Conservation (phyloP, 2,113 vertebrate species). For the Puntigrus tetrazona region DNA sequence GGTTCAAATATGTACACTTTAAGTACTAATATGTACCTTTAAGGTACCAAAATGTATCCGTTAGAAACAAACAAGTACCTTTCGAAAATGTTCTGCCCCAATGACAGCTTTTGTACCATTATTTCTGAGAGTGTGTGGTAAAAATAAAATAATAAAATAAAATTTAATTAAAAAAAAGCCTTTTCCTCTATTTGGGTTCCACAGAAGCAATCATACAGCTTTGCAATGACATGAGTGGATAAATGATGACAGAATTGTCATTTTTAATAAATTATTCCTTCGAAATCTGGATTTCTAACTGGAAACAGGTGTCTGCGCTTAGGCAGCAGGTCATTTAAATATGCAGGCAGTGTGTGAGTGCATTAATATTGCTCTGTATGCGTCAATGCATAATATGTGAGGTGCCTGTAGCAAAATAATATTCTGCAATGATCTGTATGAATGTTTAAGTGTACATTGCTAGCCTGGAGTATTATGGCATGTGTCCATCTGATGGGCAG, state of each 20-base stretch:
- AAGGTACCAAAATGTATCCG: too few relatives aligned
- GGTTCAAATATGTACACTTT: too few relatives aligned
- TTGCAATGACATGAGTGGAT: neutral
- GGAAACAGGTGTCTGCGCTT: neutral
- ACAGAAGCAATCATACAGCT: neutral
- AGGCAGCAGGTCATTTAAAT: neutral
- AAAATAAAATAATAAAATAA: too few relatives aligned
- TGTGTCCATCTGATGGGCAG: neutral
- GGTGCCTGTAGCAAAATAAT: constrained; percentile 8
- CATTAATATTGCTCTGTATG: neutral
- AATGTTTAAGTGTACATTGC: neutral
- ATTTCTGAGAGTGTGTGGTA: too few relatives aligned
- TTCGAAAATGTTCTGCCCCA: too few relatives aligned
- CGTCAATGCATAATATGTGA: neutral
- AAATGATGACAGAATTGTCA: neutral
- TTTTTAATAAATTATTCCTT: neutral
- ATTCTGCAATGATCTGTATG: neutral
- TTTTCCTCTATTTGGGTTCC: neutral
- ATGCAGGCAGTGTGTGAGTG: neutral
- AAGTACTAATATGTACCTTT: too few relatives aligned
- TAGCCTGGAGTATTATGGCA: neutral
- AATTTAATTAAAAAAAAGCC: too few relatives aligned
- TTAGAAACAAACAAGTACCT: too few relatives aligned
- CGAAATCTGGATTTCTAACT: neutral
- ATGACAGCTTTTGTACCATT: too few relatives aligned